Evolutionary conservation across 1,140 invertebrate species (phyloP).

Genomic region (Drosophila guanche): DNA sequence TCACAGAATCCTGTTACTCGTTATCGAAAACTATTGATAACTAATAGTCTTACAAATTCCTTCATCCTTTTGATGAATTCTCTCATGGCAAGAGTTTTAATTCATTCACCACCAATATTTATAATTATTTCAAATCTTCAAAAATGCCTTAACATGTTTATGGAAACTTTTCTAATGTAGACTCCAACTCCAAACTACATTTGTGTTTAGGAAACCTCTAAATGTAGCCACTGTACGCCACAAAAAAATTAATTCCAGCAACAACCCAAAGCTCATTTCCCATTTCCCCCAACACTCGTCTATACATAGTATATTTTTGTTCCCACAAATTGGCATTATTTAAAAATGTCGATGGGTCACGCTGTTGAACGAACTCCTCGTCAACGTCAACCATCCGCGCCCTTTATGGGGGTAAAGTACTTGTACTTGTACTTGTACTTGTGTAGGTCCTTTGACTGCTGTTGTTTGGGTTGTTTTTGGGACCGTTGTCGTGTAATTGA

Average conservation of each 20-base stretch:
- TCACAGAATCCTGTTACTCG: no score
- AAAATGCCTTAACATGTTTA: no score
- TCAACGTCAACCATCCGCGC: conserved; percentile 45
- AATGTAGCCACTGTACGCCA: conserved; percentile 23
- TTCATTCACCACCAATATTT: no score
- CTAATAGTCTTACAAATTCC: no score
- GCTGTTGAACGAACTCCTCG: conserved; percentile 23
- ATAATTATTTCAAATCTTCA: no score
- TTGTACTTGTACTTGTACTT: not conserved
- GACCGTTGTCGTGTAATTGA: conserved; percentile 64
- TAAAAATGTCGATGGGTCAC: conserved; percentile 80
- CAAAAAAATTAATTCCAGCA: conserved; percentile 25
- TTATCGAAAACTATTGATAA: no score
- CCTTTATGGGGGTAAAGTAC: conserved; percentile 23
- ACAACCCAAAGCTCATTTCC: conserved; percentile 38
- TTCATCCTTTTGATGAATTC: no score
- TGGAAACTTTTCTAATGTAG: no score
- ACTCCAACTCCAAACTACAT: no score
- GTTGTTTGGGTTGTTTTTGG: conserved; percentile 9
- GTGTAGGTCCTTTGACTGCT: conserved; percentile 1
- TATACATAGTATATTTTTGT: conserved; percentile 34
- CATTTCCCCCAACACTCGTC: not conserved
- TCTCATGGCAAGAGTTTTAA: no score
- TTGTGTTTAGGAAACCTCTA: no score
- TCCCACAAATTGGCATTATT: conserved; percentile 72